Evolutionary conservation across 2,113 vertebrate genomes (phyloP).

Genomic region (Fregata magnificens): DNA sequence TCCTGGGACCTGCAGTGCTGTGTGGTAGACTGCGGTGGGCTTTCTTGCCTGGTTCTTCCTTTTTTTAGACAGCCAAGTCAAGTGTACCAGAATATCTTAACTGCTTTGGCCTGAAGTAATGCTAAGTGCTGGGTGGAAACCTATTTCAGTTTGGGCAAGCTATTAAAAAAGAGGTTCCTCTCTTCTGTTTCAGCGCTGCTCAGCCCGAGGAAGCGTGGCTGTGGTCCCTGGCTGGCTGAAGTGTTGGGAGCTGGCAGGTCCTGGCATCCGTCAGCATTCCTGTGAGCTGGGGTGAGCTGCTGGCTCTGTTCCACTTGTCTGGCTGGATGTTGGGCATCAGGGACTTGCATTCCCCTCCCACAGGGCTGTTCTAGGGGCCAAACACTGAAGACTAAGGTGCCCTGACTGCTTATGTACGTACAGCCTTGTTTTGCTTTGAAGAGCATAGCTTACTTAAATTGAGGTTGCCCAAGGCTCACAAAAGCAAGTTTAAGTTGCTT

Average conservation of each 20-base stretch:
- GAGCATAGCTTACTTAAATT: background rate
- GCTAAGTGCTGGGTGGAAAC: constrained; percentile 51
- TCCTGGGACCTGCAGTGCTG: background rate
- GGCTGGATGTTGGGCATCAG: background rate
- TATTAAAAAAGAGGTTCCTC: constrained; percentile 5
- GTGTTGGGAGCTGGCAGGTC: background rate
- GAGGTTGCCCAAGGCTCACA: background rate
- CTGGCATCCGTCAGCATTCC: background rate
- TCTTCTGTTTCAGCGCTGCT: background rate
- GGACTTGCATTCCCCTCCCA: background rate
- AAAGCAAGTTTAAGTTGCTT: background rate
- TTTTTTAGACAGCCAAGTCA: background rate
- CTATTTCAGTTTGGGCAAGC: background rate
- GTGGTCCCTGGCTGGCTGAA: background rate
- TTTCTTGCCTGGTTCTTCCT: background rate
- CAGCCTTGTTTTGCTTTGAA: background rate
- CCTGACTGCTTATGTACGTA: background rate
- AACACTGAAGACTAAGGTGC: background rate
- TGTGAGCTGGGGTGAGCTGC: background rate
- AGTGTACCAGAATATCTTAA: background rate
- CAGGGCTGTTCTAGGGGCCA: background rate
- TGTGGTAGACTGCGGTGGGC: background rate
- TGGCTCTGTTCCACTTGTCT: background rate
- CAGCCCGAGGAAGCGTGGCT: background rate
- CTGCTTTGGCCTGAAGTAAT: background rate